Conservation (phyloP, 1,140 invertebrate genomes). For the Vollenhovia emeryi region DNA sequence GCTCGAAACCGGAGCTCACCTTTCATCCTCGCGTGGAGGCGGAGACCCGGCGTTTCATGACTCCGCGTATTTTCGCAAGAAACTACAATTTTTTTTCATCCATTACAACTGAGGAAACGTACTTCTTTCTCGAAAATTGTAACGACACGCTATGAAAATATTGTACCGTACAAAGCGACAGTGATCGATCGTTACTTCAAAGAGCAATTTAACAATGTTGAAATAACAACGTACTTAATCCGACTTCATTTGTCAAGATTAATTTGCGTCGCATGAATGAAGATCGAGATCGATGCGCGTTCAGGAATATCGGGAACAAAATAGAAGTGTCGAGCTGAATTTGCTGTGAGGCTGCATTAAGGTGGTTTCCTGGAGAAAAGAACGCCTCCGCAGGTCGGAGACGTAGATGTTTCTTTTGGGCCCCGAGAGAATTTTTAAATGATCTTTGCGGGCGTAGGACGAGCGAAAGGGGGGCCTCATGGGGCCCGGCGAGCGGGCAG, state of each 20-base stretch:
- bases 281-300: neutral
- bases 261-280: conserved; percentile 15
- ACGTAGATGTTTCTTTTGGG: conserved; percentile 32
- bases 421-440: conserved; percentile 66
- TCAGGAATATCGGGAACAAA: neutral
- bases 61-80: neutral
- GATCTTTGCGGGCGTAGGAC: conserved; percentile 63
- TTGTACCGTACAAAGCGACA: neutral
- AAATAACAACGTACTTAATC: conserved; percentile 20
- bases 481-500: conserved; percentile 73
- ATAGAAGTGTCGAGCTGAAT: conserved; percentile 47
- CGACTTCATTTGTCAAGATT: conserved; percentile 6
- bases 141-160: neutral
- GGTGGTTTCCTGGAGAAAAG: conserved; percentile 67
- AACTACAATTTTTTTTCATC: too few relatives aligned
- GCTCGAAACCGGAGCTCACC: neutral
- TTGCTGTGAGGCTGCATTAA: conserved; percentile 50
- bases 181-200: conserved; percentile 10
- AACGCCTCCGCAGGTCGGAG: conserved; percentile 68
- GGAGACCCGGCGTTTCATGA: neutral
- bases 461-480: conserved; percentile 73
- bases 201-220: neutral
- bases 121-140: neutral
- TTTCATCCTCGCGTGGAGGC: neutral
- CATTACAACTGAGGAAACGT: neutral